Evolutionary conservation across 2,797 vertebrate species (phyloP).

Genomic region (Gymnoscopelus braueri): DNA sequence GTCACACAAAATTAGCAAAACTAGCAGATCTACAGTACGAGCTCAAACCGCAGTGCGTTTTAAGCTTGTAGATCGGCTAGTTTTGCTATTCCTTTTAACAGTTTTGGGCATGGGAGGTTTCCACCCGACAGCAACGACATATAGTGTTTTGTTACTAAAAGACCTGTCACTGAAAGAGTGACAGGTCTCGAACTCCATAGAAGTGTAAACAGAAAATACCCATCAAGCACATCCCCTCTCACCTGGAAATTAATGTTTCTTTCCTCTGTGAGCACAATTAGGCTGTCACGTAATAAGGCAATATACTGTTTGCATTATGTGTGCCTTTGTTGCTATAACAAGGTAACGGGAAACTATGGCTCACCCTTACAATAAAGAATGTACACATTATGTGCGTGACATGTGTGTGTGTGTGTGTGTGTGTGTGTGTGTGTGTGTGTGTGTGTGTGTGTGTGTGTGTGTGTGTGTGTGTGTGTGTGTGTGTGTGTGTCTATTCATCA

Average conservation of each 20-base stretch:
- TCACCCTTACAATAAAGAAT: slow-evolving; percentile 17
- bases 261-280: slow-evolving; percentile 32
- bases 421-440: slow-evolving; percentile 29
- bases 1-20: too few relatives aligned
- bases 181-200: slow-evolving; percentile 42
- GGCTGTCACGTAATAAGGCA: slow-evolving; percentile 28
- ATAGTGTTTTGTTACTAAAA: slow-evolving; percentile 15
- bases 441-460: slow-evolving; percentile 24
- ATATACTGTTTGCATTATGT: slow-evolving; percentile 43
- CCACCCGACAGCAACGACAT: too few relatives aligned
- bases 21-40: too few relatives aligned
- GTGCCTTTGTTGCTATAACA: slow-evolving; percentile 39
- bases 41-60: too few relatives aligned
- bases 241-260: slow-evolving; percentile 54
- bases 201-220: slow-evolving; percentile 44
- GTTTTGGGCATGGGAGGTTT: too few relatives aligned
- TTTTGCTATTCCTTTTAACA: too few relatives aligned
- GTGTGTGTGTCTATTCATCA: slow-evolving; percentile 41
- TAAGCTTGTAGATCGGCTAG: too few relatives aligned
- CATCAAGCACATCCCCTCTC: slow-evolving; percentile 57
- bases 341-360: slow-evolving; percentile 33
- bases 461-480: slow-evolving; percentile 28
- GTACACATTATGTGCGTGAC: slow-evolving; percentile 7
- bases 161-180: slow-evolving; percentile 23
- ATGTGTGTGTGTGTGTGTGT: slow-evolving; percentile 32